These are phyloP conservation scores for Pseudopleuronectes americanus DNA, from an alignment of 2,797 vertebrate genomes.

Conservation along the genomic window DNA sequence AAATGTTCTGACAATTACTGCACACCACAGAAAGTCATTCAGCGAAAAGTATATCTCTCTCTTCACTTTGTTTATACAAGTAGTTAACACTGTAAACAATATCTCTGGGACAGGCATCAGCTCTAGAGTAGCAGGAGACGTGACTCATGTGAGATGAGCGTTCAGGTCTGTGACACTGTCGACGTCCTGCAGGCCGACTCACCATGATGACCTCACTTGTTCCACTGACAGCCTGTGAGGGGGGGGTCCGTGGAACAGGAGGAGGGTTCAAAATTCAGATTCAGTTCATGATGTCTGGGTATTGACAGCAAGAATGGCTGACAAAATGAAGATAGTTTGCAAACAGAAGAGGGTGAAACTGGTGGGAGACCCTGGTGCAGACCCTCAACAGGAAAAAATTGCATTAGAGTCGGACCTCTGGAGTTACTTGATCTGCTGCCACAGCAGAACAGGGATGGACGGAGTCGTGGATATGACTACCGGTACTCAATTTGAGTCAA, in stretches of 20 bases:
- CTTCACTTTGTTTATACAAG: conserved; percentile 31
- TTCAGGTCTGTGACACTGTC: conserved; percentile 50
- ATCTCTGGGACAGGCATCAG: conserved; percentile 4
- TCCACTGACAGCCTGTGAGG: conserved; percentile 50
- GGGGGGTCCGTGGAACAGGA: background rate
- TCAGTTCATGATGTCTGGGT: background rate
- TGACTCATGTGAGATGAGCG: conserved; percentile 31
- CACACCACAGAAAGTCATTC: background rate
- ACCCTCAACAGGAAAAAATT: too few relatives aligned
- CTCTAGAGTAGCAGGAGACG: conserved; percentile 39
- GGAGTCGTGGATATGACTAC: too few relatives aligned
- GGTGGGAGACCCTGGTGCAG: too few relatives aligned
- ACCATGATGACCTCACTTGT: conserved; percentile 67
- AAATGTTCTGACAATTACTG: background rate
- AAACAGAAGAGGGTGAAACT: too few relatives aligned
- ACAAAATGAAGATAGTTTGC: conserved; percentile 1
- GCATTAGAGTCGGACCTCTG: too few relatives aligned
- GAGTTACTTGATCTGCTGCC: too few relatives aligned
- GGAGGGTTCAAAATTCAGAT: background rate
- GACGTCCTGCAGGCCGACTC: conserved; percentile 26
- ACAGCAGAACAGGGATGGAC: too few relatives aligned
- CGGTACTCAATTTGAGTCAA: too few relatives aligned
- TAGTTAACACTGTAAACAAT: conserved; percentile 13
- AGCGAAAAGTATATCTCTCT: too few relatives aligned
- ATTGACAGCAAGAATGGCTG: background rate